These are phyloP conservation scores for Sinhomidia bicolor DNA, from an alignment of 2,888 invertebrate species.

Conservation along the genomic window DNA sequence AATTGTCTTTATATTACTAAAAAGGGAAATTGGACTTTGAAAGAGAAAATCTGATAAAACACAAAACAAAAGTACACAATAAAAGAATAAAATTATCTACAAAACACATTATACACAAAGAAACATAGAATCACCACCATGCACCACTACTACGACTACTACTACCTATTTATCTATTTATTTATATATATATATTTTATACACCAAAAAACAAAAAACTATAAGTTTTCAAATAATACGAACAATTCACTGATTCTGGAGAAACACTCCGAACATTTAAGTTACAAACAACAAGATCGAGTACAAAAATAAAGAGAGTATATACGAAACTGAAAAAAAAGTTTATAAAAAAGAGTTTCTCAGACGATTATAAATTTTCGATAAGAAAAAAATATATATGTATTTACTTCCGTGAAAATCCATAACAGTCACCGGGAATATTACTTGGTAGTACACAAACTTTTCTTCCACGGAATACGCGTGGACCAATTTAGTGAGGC, in stretches of 20 bases:
- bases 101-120: slow-evolving; percentile 31
- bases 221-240: neutral
- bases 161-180: neutral
- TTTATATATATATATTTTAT: too few relatives aligned
- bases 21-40: slow-evolving; percentile 22
- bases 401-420: slow-evolving; percentile 58
- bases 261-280: neutral
- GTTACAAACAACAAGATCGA: neutral
- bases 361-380: slow-evolving; percentile 1
- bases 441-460: slow-evolving; percentile 21
- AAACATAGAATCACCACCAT: slow-evolving; percentile 46
- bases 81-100: slow-evolving; percentile 39
- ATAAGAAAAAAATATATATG: slow-evolving; percentile 7
- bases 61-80: slow-evolving; percentile 24
- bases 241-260: slow-evolving; percentile 14
- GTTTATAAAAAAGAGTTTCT: neutral
- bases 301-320: neutral
- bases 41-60: slow-evolving; percentile 43
- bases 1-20: slow-evolving; percentile 31
- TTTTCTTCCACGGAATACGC: slow-evolving; percentile 4
- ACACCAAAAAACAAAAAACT: slow-evolving; percentile 25
- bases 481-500: neutral
- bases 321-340: slow-evolving; percentile 7
- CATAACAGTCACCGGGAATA: slow-evolving; percentile 51
- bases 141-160: neutral